Percentiles rank a stretch among this genome's conserved stretches.
phyloP scores from a whole-genome alignment of 2,888 invertebrate genomes.

The Dusona sp. region DNA sequence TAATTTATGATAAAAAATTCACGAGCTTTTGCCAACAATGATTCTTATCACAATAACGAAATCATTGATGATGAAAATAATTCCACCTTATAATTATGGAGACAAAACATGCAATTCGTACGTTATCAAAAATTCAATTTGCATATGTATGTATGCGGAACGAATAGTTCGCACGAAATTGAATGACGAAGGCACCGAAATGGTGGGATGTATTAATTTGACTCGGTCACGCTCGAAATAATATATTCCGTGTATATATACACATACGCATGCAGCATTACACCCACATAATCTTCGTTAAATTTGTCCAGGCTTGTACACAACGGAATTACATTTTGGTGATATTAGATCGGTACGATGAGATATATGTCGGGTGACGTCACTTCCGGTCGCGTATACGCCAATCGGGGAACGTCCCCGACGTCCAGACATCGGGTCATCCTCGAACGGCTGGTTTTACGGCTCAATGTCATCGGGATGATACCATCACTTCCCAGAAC shows the following conservation, averaged over 20 bases:
- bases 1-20: constrained; percentile 40
- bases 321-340: constrained; percentile 49
- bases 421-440: constrained; percentile 64
- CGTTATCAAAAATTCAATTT: background rate
- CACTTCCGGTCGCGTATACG: constrained; percentile 73
- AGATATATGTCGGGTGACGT: constrained; percentile 69
- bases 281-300: constrained; percentile 10
- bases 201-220: constrained; percentile 20
- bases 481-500: constrained; percentile 45
- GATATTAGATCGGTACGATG: constrained; percentile 22
- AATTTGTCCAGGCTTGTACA: constrained; percentile 39
- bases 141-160: background rate
- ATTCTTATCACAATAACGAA: background rate
- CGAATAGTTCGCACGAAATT: background rate
- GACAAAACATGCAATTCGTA: background rate
- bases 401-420: constrained; percentile 22
- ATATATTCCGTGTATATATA: background rate
- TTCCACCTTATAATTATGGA: no score
- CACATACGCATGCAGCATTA: background rate
- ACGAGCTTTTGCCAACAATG: background rate
- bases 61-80: background rate
- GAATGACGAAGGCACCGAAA: constrained; percentile 19
- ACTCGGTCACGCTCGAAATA: constrained; percentile 46
- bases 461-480: constrained; percentile 71
- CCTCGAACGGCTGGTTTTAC: constrained; percentile 46